Evolutionary conservation across 2,888 invertebrate genomes (phyloP), one percentile per base, ranked within the genome.

Genomic region (Sminthurides aquaticus): DNA sequence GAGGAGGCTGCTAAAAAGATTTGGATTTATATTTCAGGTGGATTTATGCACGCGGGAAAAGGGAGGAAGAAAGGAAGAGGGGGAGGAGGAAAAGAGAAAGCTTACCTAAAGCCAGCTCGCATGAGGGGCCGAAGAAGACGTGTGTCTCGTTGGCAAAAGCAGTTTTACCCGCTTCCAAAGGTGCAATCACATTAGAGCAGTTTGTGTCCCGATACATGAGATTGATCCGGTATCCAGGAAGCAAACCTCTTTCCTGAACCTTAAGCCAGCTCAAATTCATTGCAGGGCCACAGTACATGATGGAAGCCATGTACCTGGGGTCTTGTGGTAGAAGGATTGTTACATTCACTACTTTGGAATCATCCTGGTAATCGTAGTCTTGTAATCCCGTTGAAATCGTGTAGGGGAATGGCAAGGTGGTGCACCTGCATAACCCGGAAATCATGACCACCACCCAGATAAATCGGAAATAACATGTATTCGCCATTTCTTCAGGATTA

Each of bases 91-190:
- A 25, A 25, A 3, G 2, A 22, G 24, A 25, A 25, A 22, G 22
- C 86, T 84, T 79, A 91, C 91, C 90, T 61, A 90, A 78, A 28
- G 87, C 85, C 78, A 87, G 90, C 76, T 91, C 91, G 75, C 91
- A 91, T 0, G 87, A 83, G 0, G 90, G 89, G 11, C 91, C 91
- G 74, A 91, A 85, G 75, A 90, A 86, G 0, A 87, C 85, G 22
- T 62, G 28, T 24, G 57, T 27, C 24, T 65, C 49, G 20, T 66
- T 34, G 48, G 56, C 27, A 22, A 54, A 54, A 20, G 66, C 66
- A 29, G 67, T 57, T 49, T 64, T 59, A n/a, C 74, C 69, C 18
- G 75, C 74, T 49, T 69, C 66, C 67, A 73, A 69, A 0, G 73
- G 75, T 24, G 76, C 75, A 15, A 69, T 52, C 3, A 72, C 67